Conservation (phyloP, 2,797 vertebrate genomes). For the Sebastes paucispinis region DNA sequence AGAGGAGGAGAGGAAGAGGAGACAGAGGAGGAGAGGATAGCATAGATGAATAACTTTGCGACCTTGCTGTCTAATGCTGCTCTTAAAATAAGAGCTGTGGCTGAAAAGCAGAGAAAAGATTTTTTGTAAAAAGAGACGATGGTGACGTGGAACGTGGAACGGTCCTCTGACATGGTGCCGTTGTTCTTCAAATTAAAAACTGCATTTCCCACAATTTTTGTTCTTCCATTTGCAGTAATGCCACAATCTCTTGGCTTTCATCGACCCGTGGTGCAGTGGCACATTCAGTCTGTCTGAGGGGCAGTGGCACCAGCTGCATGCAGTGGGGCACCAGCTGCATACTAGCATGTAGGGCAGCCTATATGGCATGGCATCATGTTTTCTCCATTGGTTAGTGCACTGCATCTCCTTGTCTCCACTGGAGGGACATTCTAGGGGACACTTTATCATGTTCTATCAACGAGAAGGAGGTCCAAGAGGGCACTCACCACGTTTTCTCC, state of each 20-base stretch:
- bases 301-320: too few relatives aligned
- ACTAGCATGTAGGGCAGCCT: too few relatives aligned
- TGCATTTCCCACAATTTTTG: not conserved
- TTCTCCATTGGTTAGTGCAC: too few relatives aligned
- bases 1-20: not conserved
- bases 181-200: not conserved
- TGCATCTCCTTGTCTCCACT: not conserved
- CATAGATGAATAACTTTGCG: constrained; percentile 18
- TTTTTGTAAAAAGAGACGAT: not conserved
- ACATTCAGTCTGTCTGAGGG: too few relatives aligned
- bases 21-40: not conserved
- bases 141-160: not conserved
- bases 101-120: not conserved
- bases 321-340: too few relatives aligned
- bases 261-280: too few relatives aligned
- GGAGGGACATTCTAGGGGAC: too few relatives aligned
- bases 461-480: too few relatives aligned
- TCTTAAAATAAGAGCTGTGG: not conserved
- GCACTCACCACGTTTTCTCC: too few relatives aligned
- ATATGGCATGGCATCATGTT: too few relatives aligned
- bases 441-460: too few relatives aligned
- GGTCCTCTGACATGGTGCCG: not conserved
- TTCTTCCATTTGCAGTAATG: not conserved
- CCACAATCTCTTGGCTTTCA: too few relatives aligned
- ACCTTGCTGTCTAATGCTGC: constrained; percentile 1